Evolutionary conservation across 2,113 vertebrate genomes (phyloP).

Genomic region (Austrofundulus limnaeus): DNA sequence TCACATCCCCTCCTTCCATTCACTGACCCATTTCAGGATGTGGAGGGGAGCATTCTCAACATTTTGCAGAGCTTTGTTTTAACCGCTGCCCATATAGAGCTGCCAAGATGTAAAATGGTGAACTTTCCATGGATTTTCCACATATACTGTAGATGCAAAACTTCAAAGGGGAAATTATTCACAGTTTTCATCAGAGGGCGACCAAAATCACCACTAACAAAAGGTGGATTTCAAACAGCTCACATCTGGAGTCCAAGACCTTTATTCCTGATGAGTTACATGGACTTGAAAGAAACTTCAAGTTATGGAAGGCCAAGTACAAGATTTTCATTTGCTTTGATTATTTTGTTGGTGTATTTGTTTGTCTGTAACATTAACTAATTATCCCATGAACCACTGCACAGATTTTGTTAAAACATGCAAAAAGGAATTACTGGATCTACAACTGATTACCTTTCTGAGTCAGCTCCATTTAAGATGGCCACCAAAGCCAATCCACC

Average conservation of each 20-base stretch:
- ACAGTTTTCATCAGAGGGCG: conserved; percentile 12
- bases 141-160: conserved; percentile 32
- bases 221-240: conserved; percentile 21
- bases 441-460: too few relatives aligned
- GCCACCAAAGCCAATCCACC: too few relatives aligned
- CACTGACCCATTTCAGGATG: conserved; percentile 67
- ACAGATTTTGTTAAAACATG: too few relatives aligned
- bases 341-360: conserved; percentile 62
- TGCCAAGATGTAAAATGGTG: background rate
- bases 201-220: conserved; percentile 30
- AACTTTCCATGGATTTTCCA: conserved; percentile 17
- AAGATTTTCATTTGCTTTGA: conserved; percentile 63
- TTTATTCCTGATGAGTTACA: conserved; percentile 19
- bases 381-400: too few relatives aligned
- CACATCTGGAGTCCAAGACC: conserved; percentile 24
- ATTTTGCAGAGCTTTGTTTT: conserved; percentile 10
- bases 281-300: conserved; percentile 40
- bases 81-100: background rate
- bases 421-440: too few relatives aligned
- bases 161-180: conserved; percentile 28
- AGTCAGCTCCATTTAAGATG: too few relatives aligned
- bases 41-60: background rate
- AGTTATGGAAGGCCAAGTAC: conserved; percentile 46
- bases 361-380: too few relatives aligned
- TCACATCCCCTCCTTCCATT: conserved; percentile 51